Conservation (phyloP, 1,140 invertebrate genomes). For the Globodera ellingtonae region DNA sequence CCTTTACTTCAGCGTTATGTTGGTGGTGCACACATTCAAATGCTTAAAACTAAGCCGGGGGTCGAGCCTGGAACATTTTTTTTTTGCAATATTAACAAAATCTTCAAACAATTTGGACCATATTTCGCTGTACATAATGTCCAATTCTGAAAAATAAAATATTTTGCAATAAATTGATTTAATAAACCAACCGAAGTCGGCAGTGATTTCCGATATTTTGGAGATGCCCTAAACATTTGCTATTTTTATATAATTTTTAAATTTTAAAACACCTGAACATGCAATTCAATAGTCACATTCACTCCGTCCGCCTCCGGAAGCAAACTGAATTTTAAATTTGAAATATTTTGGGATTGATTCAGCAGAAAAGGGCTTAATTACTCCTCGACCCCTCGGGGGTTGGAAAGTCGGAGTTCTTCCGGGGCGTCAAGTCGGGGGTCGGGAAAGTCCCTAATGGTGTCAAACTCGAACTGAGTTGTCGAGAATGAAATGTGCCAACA, state of each 20-base stretch:
- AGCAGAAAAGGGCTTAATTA: too few species aligned
- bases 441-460: too few species aligned
- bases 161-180: not conserved
- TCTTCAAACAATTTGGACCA: slow-evolving; percentile 33
- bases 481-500: too few species aligned
- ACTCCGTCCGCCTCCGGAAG: slow-evolving; percentile 64
- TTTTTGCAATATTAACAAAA: not conserved
- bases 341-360: too few species aligned
- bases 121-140: slow-evolving; percentile 61
- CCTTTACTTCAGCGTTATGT: slow-evolving; percentile 59
- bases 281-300: slow-evolving; percentile 64
- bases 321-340: slow-evolving; percentile 31
- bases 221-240: slow-evolving; percentile 57
- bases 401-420: too few species aligned
- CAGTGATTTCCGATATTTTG: slow-evolving; percentile 64
- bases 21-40: slow-evolving; percentile 65
- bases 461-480: too few species aligned
- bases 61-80: slow-evolving; percentile 49
- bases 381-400: too few species aligned
- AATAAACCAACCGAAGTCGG: slow-evolving; percentile 52
- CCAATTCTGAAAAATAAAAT: slow-evolving; percentile 18
- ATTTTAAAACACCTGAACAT: slow-evolving; percentile 57
- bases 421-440: too few species aligned
- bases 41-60: slow-evolving; percentile 62
- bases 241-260: not conserved